These are phyloP conservation scores for Danio albolineatus DNA, from an alignment of 2,797 vertebrate genomes.

Conservation along the genomic window DNA sequence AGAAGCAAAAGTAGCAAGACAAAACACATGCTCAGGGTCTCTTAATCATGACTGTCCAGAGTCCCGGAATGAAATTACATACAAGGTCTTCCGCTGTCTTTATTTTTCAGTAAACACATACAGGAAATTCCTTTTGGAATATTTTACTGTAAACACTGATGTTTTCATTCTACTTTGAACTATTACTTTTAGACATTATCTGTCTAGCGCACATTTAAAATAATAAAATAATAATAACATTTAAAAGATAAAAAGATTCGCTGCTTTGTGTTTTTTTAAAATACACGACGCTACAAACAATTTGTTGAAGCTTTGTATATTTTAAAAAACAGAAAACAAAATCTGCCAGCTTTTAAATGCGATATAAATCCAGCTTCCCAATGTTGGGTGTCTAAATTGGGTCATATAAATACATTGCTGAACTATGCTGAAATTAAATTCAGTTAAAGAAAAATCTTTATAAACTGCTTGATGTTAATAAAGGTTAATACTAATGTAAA, in stretches of 20 bases:
- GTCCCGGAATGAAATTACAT: slow-evolving; percentile 34
- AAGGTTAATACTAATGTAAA: slow-evolving; percentile 12
- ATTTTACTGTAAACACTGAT: background rate
- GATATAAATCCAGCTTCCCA: background rate
- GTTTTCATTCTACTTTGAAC: background rate
- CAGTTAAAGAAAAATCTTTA: background rate
- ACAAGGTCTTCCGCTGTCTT: background rate
- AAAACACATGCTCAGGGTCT: slow-evolving; percentile 49
- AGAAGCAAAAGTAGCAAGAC: slow-evolving; percentile 54
- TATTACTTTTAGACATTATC: background rate
- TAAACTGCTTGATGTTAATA: background rate
- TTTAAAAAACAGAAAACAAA: too few species aligned
- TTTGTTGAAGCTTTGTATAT: background rate
- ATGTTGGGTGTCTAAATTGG: background rate
- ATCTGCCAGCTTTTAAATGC: background rate
- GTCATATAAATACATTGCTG: slow-evolving; percentile 19
- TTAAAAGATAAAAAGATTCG: too few species aligned
- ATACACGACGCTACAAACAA: slow-evolving; percentile 6
- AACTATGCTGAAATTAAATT: slow-evolving; percentile 2
- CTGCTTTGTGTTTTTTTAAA: slow-evolving; percentile 16
- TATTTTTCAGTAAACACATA: slow-evolving; percentile 13
- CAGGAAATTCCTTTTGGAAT: background rate
- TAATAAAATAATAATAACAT: too few species aligned
- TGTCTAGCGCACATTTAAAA: background rate
- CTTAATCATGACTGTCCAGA: slow-evolving; percentile 10